Evolutionary conservation across 2,797 vertebrate species (phyloP).

Genomic region (Bradypodion pumilum): DNA sequence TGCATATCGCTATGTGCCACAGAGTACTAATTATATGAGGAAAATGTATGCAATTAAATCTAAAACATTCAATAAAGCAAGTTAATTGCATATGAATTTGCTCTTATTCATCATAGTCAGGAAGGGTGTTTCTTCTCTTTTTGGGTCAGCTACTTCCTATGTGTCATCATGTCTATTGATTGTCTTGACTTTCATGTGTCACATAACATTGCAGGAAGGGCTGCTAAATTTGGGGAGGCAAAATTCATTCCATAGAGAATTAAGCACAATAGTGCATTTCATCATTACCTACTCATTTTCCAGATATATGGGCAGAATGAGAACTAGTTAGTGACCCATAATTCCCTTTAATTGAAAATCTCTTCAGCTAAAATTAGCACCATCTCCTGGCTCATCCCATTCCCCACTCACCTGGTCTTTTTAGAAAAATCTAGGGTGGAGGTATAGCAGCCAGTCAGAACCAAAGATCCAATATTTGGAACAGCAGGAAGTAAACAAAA

Average conservation of each 20-base stretch:
- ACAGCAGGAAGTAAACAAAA: neutral
- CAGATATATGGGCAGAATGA: neutral
- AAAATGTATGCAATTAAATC: conserved; percentile 71
- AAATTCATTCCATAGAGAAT: conserved; percentile 1
- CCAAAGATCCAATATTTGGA: neutral
- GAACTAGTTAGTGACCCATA: neutral
- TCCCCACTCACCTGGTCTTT: accelerated
- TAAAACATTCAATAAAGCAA: conserved; percentile 81
- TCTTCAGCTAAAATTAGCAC: neutral
- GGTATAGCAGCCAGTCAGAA: neutral
- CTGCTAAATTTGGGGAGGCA: neutral
- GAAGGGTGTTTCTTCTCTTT: neutral
- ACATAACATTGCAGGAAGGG: conserved; percentile 18
- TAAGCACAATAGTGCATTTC: conserved; percentile 23
- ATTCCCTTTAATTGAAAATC: conserved; percentile 6
- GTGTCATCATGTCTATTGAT: neutral
- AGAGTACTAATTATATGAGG: conserved; percentile 49
- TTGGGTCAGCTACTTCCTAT: neutral
- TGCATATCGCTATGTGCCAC: neutral
- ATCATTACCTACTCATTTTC: conserved; percentile 19
- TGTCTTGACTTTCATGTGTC: conserved; percentile 41
- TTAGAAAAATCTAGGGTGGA: neutral
- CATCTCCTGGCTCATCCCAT: neutral
- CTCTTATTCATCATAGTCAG: conserved; percentile 71
- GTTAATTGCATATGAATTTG: conserved; percentile 76